Conservation (phyloP, 2,113 vertebrate genomes). For the Alethe castanea region DNA sequence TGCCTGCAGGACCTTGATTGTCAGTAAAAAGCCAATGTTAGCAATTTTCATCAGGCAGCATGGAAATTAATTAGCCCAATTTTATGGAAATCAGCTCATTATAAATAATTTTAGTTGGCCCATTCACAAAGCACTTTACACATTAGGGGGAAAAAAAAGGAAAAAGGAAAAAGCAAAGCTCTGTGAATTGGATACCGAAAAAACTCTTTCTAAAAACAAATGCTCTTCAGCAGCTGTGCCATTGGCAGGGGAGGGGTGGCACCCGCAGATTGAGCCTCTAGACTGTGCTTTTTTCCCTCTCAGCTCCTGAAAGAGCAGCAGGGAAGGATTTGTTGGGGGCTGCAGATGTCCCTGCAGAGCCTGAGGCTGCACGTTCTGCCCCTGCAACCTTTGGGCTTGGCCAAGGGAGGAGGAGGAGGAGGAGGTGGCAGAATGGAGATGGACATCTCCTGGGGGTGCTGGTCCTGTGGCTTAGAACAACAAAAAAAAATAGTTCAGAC, state of each 20-base stretch:
- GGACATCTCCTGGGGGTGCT: background rate
- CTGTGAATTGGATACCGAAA: constrained; percentile 54
- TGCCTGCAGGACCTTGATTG: constrained; percentile 51
- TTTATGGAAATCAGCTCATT: constrained; percentile 75
- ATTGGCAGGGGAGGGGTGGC: constrained; percentile 33
- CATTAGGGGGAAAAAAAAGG: background rate
- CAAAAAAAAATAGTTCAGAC: background rate
- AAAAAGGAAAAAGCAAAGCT: constrained; percentile 42
- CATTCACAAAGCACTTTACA: constrained; percentile 68
- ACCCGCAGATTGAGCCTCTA: background rate
- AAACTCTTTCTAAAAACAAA: constrained; percentile 50
- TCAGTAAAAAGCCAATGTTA: constrained; percentile 62
- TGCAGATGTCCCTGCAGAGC: constrained; percentile 8
- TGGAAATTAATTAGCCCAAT: constrained; percentile 74
- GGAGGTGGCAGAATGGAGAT: background rate
- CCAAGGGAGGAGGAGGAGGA: background rate
- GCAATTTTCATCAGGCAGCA: constrained; percentile 70
- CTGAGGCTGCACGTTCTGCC: background rate
- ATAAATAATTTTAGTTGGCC: constrained; percentile 73
- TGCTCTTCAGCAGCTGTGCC: constrained; percentile 59
- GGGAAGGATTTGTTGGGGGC: background rate
- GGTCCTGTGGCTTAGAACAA: background rate
- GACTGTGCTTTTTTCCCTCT: constrained; percentile 9
- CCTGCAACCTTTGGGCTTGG: background rate
- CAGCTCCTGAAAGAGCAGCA: background rate